These are phyloP conservation scores for Cephus nigrinus DNA, from an alignment of 2,888 invertebrate genomes.

Conservation along the genomic window DNA sequence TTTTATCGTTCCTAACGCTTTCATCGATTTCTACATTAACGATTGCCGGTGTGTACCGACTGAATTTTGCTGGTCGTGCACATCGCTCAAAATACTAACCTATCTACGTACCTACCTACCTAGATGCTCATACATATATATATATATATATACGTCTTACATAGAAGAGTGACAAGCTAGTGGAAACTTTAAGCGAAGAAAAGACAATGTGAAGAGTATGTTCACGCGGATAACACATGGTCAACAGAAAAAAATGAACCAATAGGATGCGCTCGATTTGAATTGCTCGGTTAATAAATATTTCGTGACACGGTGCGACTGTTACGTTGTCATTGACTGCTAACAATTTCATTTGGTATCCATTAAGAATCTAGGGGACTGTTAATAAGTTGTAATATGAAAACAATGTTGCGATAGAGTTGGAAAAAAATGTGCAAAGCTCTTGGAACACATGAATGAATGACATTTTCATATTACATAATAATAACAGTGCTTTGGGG, in stretches of 20 bases:
- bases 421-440: background rate
- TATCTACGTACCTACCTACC: slow-evolving; percentile 2
- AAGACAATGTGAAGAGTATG: background rate
- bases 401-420: no score
- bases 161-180: background rate
- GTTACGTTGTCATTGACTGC: no score
- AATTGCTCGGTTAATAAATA: background rate
- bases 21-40: slow-evolving; percentile 20
- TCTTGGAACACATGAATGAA: no score
- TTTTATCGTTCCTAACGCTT: slow-evolving; percentile 1
- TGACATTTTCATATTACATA: no score
- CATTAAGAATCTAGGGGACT: background rate
- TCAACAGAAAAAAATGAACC: background rate
- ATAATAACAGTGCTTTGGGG: background rate
- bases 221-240: background rate
- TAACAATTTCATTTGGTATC: no score
- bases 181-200: background rate
- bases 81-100: slow-evolving; percentile 16
- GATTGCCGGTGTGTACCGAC: background rate
- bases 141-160: background rate
- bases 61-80: background rate
- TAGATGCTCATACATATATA: slow-evolving; percentile 17
- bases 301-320: background rate
- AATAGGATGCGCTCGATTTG: no score
- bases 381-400: no score